A percentile compares a stretch with the other conserved stretches of the same genome.
Conservation (phyloP, 2,797 vertebrate species). For the Siniperca undulata region DNA sequence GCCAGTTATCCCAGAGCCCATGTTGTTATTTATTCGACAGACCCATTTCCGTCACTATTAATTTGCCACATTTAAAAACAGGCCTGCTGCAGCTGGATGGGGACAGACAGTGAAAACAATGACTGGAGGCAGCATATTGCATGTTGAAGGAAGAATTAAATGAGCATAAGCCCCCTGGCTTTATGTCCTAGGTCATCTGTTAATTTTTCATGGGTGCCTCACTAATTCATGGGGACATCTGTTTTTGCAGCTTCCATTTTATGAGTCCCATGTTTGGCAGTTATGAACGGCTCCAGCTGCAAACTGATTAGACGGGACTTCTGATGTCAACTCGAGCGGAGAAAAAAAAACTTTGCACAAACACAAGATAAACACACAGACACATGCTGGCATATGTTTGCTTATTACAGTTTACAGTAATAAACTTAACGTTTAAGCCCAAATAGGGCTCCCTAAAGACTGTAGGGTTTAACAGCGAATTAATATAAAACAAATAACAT, state of each 20-base stretch:
- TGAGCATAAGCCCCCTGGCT: conserved; percentile 73
- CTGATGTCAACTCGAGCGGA: conserved; percentile 41
- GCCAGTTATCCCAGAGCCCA: conserved; percentile 29
- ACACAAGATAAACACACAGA: conserved; percentile 38
- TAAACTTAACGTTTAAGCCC: conserved; percentile 31
- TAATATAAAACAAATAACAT: background rate
- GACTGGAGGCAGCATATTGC: conserved; percentile 65
- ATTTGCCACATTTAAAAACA: conserved; percentile 58
- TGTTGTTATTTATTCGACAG: conserved; percentile 55
- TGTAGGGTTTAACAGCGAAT: background rate
- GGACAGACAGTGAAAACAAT: conserved; percentile 59
- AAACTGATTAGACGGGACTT: conserved; percentile 62
- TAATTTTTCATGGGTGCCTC: conserved; percentile 77
- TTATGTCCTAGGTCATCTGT: conserved; percentile 74
- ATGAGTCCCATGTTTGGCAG: conserved; percentile 58
- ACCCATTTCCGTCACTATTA: conserved; percentile 57
- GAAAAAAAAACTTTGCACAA: conserved; percentile 25
- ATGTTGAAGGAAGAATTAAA: conserved; percentile 79
- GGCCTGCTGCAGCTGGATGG: conserved; percentile 64
- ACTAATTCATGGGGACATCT: conserved; percentile 86
- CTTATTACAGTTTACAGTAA: conserved; percentile 14
- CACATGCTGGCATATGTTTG: conserved; percentile 48
- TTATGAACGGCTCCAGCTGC: conserved; percentile 70
- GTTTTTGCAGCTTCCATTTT: conserved; percentile 76
- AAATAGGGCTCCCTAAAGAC: background rate